These are phyloP conservation scores for Pygmarrhopalites habei DNA, from an alignment of 1,140 invertebrate species.

Conservation along the genomic window DNA sequence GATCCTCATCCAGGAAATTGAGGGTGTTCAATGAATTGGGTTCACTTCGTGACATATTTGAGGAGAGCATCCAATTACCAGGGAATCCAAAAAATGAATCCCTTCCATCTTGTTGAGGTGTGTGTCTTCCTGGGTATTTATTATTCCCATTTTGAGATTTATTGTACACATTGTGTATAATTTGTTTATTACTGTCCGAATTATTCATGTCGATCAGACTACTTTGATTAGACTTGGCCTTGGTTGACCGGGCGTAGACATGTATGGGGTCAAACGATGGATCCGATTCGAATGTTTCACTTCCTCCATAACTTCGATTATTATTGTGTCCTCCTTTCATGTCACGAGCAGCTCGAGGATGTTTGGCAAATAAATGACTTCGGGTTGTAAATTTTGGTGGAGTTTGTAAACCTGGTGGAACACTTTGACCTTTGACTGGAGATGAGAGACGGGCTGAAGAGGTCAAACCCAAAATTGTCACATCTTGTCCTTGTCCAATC, in stretches of 20 bases:
- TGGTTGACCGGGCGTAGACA: constrained; percentile 22
- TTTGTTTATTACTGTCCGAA: no score
- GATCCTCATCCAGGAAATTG: neutral
- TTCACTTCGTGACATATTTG: no score
- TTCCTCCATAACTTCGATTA: constrained; percentile 15
- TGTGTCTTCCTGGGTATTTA: no score
- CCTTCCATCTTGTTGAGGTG: no score
- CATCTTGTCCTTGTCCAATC: neutral
- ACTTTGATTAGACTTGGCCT: constrained; percentile 6
- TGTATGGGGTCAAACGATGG: constrained; percentile 16
- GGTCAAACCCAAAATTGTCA: neutral
- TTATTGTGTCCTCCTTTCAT: constrained; percentile 4
- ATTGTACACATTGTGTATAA: no score
- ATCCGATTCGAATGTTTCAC: no score
- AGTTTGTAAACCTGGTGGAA: constrained; percentile 36
- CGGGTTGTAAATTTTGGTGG: constrained; percentile 56
- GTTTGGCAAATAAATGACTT: constrained; percentile 54
- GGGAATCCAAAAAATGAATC: no score
- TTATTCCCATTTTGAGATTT: no score
- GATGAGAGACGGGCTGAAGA: neutral
- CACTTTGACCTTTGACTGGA: constrained; percentile 24
- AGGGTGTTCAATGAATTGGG: constrained; percentile 61
- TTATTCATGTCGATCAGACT: neutral
- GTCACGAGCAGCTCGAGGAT: neutral
- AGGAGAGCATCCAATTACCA: no score